Evolutionary conservation across 2,888 invertebrate genomes (phyloP).

Genomic region (Rhopalosiphum nymphaeae): DNA sequence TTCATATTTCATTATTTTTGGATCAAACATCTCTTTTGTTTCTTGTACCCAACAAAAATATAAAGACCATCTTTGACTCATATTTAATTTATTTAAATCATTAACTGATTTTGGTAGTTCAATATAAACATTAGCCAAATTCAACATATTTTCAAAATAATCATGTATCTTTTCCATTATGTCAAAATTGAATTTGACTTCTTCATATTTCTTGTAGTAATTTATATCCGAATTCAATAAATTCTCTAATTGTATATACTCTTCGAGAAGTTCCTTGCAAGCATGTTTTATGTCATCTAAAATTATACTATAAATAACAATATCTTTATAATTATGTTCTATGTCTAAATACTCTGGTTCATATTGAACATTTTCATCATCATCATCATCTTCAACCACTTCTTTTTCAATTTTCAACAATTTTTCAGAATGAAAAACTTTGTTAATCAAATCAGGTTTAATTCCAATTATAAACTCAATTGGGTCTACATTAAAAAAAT

Average conservation of each 20-base stretch:
- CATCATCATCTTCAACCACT: neutral
- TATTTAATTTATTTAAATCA: conserved; percentile 74
- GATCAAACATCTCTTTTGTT: conserved; percentile 60
- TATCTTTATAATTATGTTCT: neutral
- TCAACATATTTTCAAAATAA: conserved; percentile 44
- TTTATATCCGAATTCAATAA: neutral
- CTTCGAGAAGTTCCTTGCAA: neutral
- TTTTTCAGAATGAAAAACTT: neutral
- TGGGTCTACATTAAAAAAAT: conserved; percentile 8
- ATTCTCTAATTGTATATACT: neutral
- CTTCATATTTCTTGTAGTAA: neutral
- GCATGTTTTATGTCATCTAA: conserved; percentile 21
- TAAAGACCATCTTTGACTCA: conserved; percentile 71
- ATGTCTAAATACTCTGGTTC: conserved; percentile 16
- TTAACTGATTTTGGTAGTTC: conserved; percentile 69
- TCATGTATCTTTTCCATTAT: conserved; percentile 32
- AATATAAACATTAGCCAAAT: neutral
- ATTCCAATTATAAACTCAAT: neutral
- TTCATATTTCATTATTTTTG: conserved; percentile 67
- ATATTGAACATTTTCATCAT: neutral
- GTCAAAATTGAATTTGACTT: neutral
- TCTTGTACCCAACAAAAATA: conserved; percentile 70
- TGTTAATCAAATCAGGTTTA: neutral
- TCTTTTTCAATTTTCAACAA: neutral
- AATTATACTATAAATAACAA: conserved; percentile 35